Percentiles rank a stretch among this genome's conserved stretches.
These are phyloP conservation scores for Eulemur coronatus DNA, from an alignment of 2,797 vertebrate genomes.

Conservation along the genomic window DNA sequence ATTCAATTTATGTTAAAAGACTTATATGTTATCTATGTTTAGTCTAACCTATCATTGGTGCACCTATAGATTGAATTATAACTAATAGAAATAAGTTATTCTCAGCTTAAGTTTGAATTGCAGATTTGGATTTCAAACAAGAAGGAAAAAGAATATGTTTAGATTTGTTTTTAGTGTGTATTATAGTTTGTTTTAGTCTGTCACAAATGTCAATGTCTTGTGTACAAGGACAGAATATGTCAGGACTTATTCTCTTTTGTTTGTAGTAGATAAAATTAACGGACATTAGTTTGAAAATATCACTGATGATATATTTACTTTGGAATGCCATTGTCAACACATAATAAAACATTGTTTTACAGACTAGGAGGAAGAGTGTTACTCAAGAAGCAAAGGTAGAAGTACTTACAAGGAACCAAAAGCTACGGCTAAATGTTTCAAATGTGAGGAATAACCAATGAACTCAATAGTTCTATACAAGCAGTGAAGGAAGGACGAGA, in stretches of 20 bases:
- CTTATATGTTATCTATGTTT: slow-evolving; percentile 57
- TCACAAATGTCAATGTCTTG: slow-evolving; percentile 29
- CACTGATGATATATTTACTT: slow-evolving; percentile 36
- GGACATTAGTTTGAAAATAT: slow-evolving; percentile 1
- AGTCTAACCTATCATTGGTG: slow-evolving; percentile 47
- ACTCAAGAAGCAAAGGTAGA: not conserved
- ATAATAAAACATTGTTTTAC: slow-evolving; percentile 32
- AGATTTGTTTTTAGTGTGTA: slow-evolving; percentile 47
- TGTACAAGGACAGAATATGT: not conserved
- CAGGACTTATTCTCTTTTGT: not conserved
- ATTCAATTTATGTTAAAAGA: slow-evolving; percentile 61
- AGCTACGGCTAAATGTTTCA: slow-evolving; percentile 28
- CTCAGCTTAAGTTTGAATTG: slow-evolving; percentile 44
- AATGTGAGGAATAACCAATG: not conserved
- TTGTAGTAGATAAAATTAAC: not conserved
- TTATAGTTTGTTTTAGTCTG: slow-evolving; percentile 7
- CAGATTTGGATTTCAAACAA: slow-evolving; percentile 70
- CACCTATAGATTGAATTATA: slow-evolving; percentile 61
- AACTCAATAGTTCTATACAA: not conserved
- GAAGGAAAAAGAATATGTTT: slow-evolving; percentile 63
- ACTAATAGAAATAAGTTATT: slow-evolving; percentile 62
- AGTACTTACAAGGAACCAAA: slow-evolving; percentile 17
- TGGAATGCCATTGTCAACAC: not conserved
- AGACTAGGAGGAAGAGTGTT: not conserved
- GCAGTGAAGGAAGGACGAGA: slow-evolving; percentile 32